Conservation (phyloP, 1,140 invertebrate species). For the Cydia pomonella region DNA sequence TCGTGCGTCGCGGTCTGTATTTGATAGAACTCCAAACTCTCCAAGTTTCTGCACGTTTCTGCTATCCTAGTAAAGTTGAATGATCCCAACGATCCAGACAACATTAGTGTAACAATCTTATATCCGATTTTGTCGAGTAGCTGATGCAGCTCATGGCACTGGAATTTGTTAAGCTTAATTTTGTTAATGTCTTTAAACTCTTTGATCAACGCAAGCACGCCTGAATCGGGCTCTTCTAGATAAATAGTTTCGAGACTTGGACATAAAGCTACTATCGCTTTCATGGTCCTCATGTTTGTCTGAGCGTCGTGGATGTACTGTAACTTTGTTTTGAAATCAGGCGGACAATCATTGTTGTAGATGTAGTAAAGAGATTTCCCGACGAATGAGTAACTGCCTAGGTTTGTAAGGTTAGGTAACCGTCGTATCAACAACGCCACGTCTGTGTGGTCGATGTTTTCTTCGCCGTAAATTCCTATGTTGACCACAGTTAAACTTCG, state of each 20-base stretch:
- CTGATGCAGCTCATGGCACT: constrained; percentile 82
- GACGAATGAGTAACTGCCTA: constrained; percentile 84
- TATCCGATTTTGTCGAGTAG: constrained; percentile 81
- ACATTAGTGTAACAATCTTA: constrained; percentile 82
- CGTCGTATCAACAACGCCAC: constrained; percentile 82
- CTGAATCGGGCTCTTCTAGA: constrained; percentile 81
- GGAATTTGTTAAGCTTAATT: constrained; percentile 83
- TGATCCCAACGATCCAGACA: constrained; percentile 81
- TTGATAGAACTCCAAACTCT: constrained; percentile 83
- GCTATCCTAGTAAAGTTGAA: constrained; percentile 83
- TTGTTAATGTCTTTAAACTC: constrained; percentile 78
- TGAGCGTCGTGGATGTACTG: constrained; percentile 83
- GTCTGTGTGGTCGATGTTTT: constrained; percentile 83
- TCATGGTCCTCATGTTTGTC: constrained; percentile 81
- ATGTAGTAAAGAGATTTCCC: constrained; percentile 82
- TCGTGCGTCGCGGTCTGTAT: constrained; percentile 82
- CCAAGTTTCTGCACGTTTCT: constrained; percentile 80
- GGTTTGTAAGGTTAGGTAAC: constrained; percentile 82
- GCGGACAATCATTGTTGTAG: constrained; percentile 77
- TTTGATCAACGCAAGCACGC: constrained; percentile 79
- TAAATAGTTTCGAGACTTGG: constrained; percentile 83
- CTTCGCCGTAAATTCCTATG: constrained; percentile 84
- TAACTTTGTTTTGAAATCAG: constrained; percentile 81
- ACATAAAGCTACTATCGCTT: constrained; percentile 81
- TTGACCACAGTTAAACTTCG: constrained; percentile 82